A percentile compares a stretch with the other conserved stretches of the same genome.
phyloP scores from a whole-genome alignment of 1,140 invertebrate genomes.

The Danaus plexippus region DNA sequence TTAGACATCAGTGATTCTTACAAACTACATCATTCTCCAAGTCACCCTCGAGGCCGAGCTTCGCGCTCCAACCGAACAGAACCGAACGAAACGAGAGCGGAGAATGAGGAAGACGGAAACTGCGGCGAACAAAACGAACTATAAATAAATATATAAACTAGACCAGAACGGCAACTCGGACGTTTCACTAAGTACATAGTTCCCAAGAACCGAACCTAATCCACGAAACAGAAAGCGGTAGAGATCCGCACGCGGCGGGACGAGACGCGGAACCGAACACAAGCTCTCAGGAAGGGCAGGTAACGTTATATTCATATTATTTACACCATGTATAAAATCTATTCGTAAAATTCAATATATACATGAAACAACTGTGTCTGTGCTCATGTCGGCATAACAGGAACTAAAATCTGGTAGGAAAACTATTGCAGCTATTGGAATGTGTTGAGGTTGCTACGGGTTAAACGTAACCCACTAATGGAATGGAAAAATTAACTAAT shows the following conservation, averaged over 20 bases:
- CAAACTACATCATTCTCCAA: conserved; percentile 6
- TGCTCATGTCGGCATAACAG: conserved; percentile 7
- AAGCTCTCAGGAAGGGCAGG: too few species aligned
- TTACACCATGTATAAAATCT: too few species aligned
- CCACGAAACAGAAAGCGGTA: too few species aligned
- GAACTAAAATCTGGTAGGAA: conserved; percentile 32
- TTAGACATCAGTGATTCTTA: too few species aligned
- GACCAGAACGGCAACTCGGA: conserved; percentile 15
- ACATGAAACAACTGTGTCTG: too few species aligned
- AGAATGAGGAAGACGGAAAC: conserved; percentile 8
- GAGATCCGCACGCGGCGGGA: too few species aligned
- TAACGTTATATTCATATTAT: too few species aligned
- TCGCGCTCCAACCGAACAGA: conserved; percentile 27
- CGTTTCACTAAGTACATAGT: conserved; percentile 25
- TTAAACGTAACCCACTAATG: conserved; percentile 27
- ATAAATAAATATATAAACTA: conserved; percentile 13
- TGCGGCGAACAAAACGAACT: conserved; percentile 6
- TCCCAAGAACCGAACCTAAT: too few species aligned
- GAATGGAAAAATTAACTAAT: conserved; percentile 31
- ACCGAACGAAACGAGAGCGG: conserved; percentile 19
- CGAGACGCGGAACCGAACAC: too few species aligned
- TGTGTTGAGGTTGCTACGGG: conserved; percentile 33
- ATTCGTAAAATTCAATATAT: too few species aligned
- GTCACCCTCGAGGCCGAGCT: conserved; percentile 17
- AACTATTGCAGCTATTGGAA: conserved; percentile 47